A percentile compares a stretch with the other conserved stretches of the same genome.
Evolutionary conservation across 1,140 invertebrate genomes (phyloP).

Genomic region (Trichonephila clavipes): DNA sequence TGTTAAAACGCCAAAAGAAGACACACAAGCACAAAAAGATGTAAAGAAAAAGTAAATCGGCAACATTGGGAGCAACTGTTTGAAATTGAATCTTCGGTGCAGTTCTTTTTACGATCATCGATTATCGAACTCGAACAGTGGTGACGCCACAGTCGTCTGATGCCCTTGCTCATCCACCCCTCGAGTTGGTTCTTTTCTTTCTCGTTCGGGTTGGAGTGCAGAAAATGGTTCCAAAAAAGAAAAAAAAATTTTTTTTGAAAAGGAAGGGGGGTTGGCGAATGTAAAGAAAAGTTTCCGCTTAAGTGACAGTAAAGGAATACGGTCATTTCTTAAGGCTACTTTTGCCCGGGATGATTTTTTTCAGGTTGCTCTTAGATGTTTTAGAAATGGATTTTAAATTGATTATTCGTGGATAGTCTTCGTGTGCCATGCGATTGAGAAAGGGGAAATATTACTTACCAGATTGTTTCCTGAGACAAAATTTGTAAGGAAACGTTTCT

Average conservation of each 20-base stretch:
- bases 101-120: constrained; percentile 41
- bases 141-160: constrained; percentile 25
- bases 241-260: constrained; percentile 1
- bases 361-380: neutral
- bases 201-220: neutral
- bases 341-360: neutral
- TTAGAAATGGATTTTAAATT: neutral
- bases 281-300: constrained; percentile 20
- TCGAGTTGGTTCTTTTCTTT: neutral
- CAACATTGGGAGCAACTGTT: constrained; percentile 41
- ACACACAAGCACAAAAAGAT: neutral
- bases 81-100: constrained; percentile 43
- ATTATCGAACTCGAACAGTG: constrained; percentile 41
- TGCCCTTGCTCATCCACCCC: neutral
- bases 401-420: neutral
- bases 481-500: no score
- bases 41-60: neutral
- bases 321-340: constrained; percentile 19
- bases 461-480: no score
- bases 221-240: neutral
- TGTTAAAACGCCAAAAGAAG: neutral
- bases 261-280: neutral
- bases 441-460: neutral
- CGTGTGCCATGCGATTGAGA: neutral
- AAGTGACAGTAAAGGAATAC: constrained; percentile 33